These are phyloP conservation scores for Aphidoletes aphidimyza DNA, from an alignment of 2,888 invertebrate genomes.

Conservation along the genomic window DNA sequence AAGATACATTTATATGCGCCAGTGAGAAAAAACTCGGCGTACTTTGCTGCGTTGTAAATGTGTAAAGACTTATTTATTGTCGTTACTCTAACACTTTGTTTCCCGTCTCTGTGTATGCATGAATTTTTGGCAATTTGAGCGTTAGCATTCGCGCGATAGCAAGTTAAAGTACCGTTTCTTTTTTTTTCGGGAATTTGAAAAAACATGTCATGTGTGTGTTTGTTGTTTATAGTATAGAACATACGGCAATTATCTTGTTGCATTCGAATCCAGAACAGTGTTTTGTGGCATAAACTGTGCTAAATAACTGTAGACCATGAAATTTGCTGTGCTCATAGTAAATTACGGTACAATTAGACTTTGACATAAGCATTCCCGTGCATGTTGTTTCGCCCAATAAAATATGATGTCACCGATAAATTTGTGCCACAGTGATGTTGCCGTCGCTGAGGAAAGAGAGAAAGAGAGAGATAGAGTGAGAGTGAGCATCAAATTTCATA, in stretches of 20 bases:
- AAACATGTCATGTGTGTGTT: too few relatives aligned
- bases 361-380: neutral
- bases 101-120: neutral
- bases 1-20: neutral
- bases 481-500: neutral
- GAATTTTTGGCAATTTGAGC: neutral
- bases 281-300: neutral
- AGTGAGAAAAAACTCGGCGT: neutral
- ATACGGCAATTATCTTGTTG: slow-evolving; percentile 38
- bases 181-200: neutral
- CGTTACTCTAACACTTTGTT: slow-evolving; percentile 25
- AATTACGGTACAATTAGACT: neutral
- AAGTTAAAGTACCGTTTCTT: neutral
- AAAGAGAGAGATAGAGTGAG: too few relatives aligned
- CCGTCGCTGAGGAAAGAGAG: neutral
- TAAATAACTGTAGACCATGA: neutral
- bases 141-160: neutral
- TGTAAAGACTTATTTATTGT: slow-evolving; percentile 19
- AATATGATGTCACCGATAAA: slow-evolving; percentile 30
- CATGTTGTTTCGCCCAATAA: neutral
- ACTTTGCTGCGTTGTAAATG: neutral
- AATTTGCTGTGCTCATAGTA: neutral
- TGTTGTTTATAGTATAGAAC: neutral
- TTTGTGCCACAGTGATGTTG: neutral
- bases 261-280: neutral